Conservation (phyloP, 2,888 invertebrate genomes). For the Camponotus fellah region DNA sequence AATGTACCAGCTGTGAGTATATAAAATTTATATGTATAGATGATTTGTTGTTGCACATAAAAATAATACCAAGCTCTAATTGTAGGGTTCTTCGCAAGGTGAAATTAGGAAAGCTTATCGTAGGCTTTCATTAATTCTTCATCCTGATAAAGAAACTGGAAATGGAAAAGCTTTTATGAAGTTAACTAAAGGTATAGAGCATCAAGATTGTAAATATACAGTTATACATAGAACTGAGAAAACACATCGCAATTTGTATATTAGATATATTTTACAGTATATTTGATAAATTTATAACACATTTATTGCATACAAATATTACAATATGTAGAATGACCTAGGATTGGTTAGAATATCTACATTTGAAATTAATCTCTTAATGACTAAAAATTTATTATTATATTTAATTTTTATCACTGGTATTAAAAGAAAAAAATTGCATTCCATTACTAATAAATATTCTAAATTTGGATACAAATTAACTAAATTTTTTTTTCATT, state of each 20-base stretch:
- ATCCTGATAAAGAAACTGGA: conserved; percentile 99
- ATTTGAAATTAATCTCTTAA: conserved; percentile 39
- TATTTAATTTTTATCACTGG: conserved; percentile 17
- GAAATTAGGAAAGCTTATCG: conserved; percentile 99
- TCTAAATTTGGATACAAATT: conserved; percentile 25
- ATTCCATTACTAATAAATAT: conserved; percentile 29
- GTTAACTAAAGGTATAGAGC: conserved; percentile 94
- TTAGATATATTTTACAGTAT: background rate
- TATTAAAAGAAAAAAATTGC: conserved; percentile 21
- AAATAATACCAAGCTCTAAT: conserved; percentile 17
- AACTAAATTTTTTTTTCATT: conserved; percentile 38
- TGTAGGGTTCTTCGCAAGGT: conserved; percentile 92
- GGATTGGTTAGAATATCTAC: conserved; percentile 10
- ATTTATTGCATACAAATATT: background rate
- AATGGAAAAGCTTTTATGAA: conserved; percentile 99
- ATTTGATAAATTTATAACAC: conserved; percentile 36
- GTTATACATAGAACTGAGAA: conserved; percentile 1
- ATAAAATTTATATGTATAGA: background rate
- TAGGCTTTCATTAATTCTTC: conserved; percentile 96
- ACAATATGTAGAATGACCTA: background rate
- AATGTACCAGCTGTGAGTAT: conserved; percentile 92
- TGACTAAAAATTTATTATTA: conserved; percentile 39
- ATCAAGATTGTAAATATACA: conserved; percentile 1
- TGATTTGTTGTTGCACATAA: background rate
- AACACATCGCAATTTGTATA: background rate